Percentiles rank a stretch among this genome's conserved stretches.
Conservation (phyloP, 2,113 vertebrate genomes). For the Oncorhynchus clarkii region DNA sequence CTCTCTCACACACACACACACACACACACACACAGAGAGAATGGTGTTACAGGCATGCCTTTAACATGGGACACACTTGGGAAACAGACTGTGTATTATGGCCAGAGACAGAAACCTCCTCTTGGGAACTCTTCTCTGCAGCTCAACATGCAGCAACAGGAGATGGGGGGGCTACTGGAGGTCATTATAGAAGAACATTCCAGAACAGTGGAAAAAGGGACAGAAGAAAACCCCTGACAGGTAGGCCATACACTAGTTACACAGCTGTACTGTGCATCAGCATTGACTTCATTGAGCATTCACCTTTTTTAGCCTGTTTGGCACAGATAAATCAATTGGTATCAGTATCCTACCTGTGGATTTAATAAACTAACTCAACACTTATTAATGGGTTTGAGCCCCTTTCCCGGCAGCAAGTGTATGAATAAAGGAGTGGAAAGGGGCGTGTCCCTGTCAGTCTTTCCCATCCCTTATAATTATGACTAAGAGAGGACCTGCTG, state of each 20-base stretch:
- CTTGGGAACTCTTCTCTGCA: slow-evolving; percentile 4
- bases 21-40: neutral
- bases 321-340: neutral
- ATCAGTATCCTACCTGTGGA: neutral
- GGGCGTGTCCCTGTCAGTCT: slow-evolving; percentile 8
- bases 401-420: neutral
- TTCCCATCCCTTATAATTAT: slow-evolving; percentile 44
- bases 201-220: no score
- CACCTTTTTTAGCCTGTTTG: neutral
- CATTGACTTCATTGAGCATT: neutral
- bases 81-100: slow-evolving; percentile 15
- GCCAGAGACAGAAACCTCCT: neutral
- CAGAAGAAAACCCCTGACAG: neutral
- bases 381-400: neutral
- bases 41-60: slow-evolving; percentile 11
- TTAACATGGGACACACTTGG: slow-evolving; percentile 16
- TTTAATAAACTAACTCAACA: neutral
- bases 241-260: neutral
- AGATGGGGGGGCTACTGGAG: neutral
- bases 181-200: no score
- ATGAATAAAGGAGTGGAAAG: slow-evolving; percentile 26
- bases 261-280: no score
- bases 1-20: neutral
- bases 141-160: neutral
- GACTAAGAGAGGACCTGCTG: neutral